Base-by-base conservation (phyloP, 2,888 invertebrate species). In the Notodonta ziczac region DNA sequence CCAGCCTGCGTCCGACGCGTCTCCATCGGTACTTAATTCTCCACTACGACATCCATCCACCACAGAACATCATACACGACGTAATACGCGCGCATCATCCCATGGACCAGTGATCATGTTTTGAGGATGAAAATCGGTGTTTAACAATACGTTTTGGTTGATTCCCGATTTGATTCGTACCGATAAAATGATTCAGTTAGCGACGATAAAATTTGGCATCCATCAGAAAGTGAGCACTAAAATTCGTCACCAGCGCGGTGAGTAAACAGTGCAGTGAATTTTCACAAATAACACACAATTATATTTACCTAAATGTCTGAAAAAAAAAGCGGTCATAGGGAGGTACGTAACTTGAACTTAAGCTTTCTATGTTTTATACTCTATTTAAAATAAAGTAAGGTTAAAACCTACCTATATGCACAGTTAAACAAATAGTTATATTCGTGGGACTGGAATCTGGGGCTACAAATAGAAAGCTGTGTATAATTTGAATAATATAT, bases 151-250 rank as follows among this genome's bases (percentile, higher is more conserved):
- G 70, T 74, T 70, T 61, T 62, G 72, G 74, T 77, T 73, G 65
- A 69, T 68, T 65, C 66, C 71, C 66, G 77, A 70, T 72, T 76
- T 63, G 73, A 76, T 64, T 74, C 70, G 73, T 74, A 75, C 71
- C 78, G 74, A 94, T 88, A 90, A 70, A 75, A 95, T 95, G 95
- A 94, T 94, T 94, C 94, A 94, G 92, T 94, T 95, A 93, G 95
- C 95, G 87, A 95, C 94, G 84, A 94, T 95, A 83, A 95, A 95
- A 94, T 95, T 94, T 91, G 94, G 94, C 93, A 95, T 95, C 88
- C 94, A 90, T 80, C 89, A 90, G 88, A 94, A 92, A 92, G 93
- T 93, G 90, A 88, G 87, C 91, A 90, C 87, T 89, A 91, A 89
- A 89, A 81, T 83, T 82, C 87, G 88, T 80, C 87, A 83, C 82